Conservation (phyloP, 1,140 invertebrate genomes). For the Trichogramma pretiosum region DNA sequence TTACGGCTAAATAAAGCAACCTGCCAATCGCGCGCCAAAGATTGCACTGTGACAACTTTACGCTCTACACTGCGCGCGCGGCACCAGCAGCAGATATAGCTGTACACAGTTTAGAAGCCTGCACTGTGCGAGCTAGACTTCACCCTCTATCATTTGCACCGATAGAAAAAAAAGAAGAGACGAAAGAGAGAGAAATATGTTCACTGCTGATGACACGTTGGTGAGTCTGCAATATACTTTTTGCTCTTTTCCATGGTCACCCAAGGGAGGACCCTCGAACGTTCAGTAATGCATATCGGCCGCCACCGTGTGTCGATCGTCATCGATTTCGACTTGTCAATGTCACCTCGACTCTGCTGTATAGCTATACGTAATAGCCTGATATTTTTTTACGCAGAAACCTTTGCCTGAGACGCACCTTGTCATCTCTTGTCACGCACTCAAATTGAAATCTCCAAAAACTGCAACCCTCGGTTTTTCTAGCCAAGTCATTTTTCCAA, state of each 20-base stretch:
- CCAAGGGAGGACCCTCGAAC: not conserved
- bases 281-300: constrained; percentile 6
- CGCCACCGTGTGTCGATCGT: not conserved
- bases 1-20: constrained; percentile 10
- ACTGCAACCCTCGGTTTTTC: too few species aligned
- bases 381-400: too few species aligned
- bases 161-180: not conserved
- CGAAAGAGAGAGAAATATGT: not conserved
- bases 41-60: constrained; percentile 6
- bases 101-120: not conserved
- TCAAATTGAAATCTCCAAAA: too few species aligned
- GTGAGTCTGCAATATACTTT: not conserved
- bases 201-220: constrained; percentile 19
- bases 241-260: not conserved
- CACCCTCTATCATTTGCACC: constrained; percentile 9
- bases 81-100: not conserved
- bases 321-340: constrained; percentile 1
- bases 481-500: too few species aligned
- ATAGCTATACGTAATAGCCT: too few species aligned
- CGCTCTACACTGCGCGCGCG: not conserved
- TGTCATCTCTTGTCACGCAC: too few species aligned
- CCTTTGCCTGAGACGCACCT: too few species aligned
- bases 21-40: constrained; percentile 9
- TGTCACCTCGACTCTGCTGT: too few species aligned
- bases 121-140: not conserved